These are phyloP conservation scores for Bacillus rossius DNA, from an alignment of 1,140 invertebrate species.

Conservation along the genomic window DNA sequence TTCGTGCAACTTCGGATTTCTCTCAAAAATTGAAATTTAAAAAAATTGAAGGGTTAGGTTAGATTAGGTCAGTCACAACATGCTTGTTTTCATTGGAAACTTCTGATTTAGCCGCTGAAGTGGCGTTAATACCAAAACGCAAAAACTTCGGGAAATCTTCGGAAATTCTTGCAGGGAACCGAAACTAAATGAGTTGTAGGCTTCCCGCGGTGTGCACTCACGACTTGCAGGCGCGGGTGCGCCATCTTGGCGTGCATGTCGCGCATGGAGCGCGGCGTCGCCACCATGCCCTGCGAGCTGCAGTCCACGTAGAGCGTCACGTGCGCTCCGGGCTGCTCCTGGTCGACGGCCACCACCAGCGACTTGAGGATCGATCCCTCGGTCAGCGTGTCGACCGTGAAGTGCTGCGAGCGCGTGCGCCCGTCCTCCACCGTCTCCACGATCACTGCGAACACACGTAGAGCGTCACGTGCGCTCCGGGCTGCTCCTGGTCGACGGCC, in stretches of 20 bases:
- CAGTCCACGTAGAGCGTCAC: constrained; percentile 55
- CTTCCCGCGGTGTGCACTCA: too few relatives aligned
- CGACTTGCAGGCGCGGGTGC: constrained; percentile 8
- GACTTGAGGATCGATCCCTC: constrained; percentile 45
- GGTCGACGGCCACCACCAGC: constrained; percentile 49
- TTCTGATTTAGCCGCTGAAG: too few relatives aligned
- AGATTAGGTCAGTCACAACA: too few relatives aligned
- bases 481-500: constrained; percentile 47
- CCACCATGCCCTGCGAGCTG: constrained; percentile 46
- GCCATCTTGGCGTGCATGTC: constrained; percentile 42
- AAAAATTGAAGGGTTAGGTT: too few relatives aligned
- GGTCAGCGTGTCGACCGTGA: constrained; percentile 47
- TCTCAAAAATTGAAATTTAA: too few relatives aligned
- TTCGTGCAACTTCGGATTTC: too few relatives aligned
- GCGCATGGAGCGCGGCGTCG: constrained; percentile 42
- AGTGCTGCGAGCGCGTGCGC: constrained; percentile 41
- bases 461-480: constrained; percentile 46
- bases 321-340: constrained; percentile 45
- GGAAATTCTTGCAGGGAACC: too few relatives aligned
- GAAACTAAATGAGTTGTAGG: too few relatives aligned
- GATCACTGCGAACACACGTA: constrained; percentile 48
- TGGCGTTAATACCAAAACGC: too few relatives aligned
- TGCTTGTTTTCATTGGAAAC: too few relatives aligned
- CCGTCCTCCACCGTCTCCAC: constrained; percentile 51
- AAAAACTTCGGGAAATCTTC: too few relatives aligned